A percentile compares a stretch with the other conserved stretches of the same genome.
Evolutionary conservation across 2,797 vertebrate species (phyloP).

Genomic region (Crypturellus tataupa): DNA sequence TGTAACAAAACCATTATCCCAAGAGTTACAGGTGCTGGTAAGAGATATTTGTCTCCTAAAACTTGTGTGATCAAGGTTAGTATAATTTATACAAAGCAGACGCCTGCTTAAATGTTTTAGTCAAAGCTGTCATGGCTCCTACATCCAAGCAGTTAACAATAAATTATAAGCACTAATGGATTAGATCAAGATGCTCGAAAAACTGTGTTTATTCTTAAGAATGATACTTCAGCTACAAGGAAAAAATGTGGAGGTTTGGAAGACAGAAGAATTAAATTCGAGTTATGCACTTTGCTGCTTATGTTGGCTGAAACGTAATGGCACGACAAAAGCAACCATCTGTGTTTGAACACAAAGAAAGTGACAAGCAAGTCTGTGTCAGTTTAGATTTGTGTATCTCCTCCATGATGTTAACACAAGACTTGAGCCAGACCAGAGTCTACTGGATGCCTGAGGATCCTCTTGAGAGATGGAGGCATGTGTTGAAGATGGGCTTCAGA

Average conservation of each 20-base stretch:
- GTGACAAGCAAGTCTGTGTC: conserved; percentile 45
- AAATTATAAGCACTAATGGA: conserved; percentile 57
- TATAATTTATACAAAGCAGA: conserved; percentile 64
- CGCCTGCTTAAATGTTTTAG: conserved; percentile 56
- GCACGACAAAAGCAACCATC: conserved; percentile 69
- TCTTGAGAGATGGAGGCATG: neutral
- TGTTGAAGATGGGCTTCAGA: neutral
- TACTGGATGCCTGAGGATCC: neutral
- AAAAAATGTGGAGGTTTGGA: neutral
- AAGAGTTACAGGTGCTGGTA: conserved; percentile 19
- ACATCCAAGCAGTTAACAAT: conserved; percentile 55
- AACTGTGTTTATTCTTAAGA: conserved; percentile 35
- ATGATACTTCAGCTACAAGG: conserved; percentile 4
- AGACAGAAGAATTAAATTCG: neutral
- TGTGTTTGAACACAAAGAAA: conserved; percentile 60
- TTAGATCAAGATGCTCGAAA: conserved; percentile 59
- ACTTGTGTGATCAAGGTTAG: conserved; percentile 31
- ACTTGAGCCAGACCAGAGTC: conserved; percentile 29
- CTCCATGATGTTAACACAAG: neutral
- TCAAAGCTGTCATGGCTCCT: conserved; percentile 45
- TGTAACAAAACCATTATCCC: neutral
- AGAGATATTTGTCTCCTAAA: conserved; percentile 44
- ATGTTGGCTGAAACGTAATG: neutral
- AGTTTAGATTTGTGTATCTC: conserved; percentile 56
- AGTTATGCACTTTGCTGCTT: conserved; percentile 31